phyloP scores from a whole-genome alignment of 2,797 vertebrate species.

The Tapera naevia region DNA sequence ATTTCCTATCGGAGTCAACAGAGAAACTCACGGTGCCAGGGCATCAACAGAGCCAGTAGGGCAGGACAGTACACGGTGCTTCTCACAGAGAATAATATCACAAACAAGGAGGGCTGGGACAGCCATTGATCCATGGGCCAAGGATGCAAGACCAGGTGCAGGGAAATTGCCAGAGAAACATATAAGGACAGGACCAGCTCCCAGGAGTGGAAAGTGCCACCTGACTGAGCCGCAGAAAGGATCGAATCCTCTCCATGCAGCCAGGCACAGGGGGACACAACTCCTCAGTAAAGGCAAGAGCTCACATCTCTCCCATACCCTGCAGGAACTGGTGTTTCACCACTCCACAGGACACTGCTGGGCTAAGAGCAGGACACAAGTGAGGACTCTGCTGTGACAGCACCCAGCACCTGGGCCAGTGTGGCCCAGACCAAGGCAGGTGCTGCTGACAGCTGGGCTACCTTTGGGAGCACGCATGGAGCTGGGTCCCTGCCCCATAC shows the following conservation, averaged over 20 bases:
- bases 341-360: too few species aligned
- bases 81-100: background rate
- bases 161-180: accelerated
- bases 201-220: background rate
- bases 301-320: background rate
- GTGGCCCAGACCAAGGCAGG: background rate
- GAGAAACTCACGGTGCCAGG: background rate
- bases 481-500: background rate
- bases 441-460: background rate
- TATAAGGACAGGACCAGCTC: background rate
- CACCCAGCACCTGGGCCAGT: background rate
- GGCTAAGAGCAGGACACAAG: background rate
- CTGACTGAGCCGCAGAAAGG: background rate
- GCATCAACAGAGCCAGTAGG: accelerated
- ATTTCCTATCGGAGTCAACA: background rate
- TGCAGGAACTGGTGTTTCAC: background rate
- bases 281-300: background rate
- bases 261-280: accelerated
- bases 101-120: background rate
- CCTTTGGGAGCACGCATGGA: background rate
- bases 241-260: background rate
- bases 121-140: accelerated
- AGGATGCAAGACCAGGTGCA: background rate
- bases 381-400: background rate
- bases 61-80: background rate